phyloP scores from a whole-genome alignment of 2,797 vertebrate species.

The Dicrostonyx torquatus region DNA sequence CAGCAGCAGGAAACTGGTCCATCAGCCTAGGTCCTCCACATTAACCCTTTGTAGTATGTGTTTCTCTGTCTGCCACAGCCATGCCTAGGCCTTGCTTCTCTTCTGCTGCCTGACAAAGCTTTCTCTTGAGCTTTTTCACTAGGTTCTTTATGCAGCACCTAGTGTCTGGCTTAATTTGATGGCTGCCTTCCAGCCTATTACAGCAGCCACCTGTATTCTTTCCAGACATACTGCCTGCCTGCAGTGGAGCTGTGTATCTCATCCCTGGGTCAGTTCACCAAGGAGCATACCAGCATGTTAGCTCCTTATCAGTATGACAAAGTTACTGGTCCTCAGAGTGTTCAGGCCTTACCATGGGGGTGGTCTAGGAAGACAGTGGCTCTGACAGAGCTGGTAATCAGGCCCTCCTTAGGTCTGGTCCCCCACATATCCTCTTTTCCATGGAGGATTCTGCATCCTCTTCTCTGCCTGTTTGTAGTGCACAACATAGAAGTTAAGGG shows the following conservation, averaged over 20 bases:
- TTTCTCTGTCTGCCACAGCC: not conserved
- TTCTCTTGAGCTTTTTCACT: too few relatives aligned
- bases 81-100: not conserved
- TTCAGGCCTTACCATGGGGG: fast-evolving
- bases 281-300: not conserved
- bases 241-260: not conserved
- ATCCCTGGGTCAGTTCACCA: too few relatives aligned
- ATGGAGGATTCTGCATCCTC: not conserved
- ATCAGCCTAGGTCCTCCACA: not conserved
- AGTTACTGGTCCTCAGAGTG: not conserved
- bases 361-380: too few relatives aligned
- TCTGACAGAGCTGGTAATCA: too few relatives aligned
- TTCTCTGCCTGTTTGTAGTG: not conserved
- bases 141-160: not conserved
- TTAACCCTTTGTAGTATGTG: not conserved
- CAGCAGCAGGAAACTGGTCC: too few relatives aligned
- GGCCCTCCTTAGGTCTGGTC: not conserved
- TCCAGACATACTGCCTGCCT: fast-evolving
- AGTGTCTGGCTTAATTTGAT: not conserved
- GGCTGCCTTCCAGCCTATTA: not conserved
- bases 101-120: not conserved
- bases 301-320: too few relatives aligned
- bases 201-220: fast-evolving
- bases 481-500: not conserved
- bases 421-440: too few relatives aligned